These are phyloP conservation scores for Byasa hedistus DNA, from an alignment of 2,888 invertebrate genomes.

Conservation along the genomic window DNA sequence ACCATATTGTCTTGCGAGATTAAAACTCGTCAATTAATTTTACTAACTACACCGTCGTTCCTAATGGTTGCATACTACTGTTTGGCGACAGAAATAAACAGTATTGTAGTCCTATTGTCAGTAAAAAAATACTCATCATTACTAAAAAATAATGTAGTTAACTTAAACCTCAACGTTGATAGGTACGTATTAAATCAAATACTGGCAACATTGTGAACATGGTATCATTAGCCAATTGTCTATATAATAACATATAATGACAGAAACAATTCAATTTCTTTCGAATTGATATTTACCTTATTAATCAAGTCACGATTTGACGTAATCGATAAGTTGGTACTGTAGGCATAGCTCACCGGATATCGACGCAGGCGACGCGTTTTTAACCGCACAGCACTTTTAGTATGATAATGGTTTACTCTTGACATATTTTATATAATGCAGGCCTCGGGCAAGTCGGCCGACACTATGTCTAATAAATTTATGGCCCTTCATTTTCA, in stretches of 20 bases:
- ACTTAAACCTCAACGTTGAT: too few relatives aligned
- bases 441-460: slow-evolving; percentile 66
- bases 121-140: too few relatives aligned
- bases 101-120: too few relatives aligned
- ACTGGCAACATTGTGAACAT: slow-evolving; percentile 26
- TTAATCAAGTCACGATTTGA: slow-evolving; percentile 48
- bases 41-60: too few relatives aligned
- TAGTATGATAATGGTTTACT: slow-evolving; percentile 76
- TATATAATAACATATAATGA: slow-evolving; percentile 23
- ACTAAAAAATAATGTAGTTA: too few relatives aligned
- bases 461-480: slow-evolving; percentile 81
- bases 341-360: slow-evolving; percentile 49
- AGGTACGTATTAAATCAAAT: slow-evolving; percentile 6
- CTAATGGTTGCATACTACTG: too few relatives aligned
- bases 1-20: too few relatives aligned
- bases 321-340: slow-evolving; percentile 43
- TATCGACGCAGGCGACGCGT: slow-evolving; percentile 49
- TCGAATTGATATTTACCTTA: slow-evolving; percentile 31
- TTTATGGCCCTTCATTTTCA: slow-evolving; percentile 78
- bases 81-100: too few relatives aligned
- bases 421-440: slow-evolving; percentile 79
- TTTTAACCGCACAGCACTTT: slow-evolving; percentile 63
- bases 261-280: slow-evolving; percentile 13
- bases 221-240: slow-evolving; percentile 28
- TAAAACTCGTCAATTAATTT: too few relatives aligned